Evolutionary conservation across 2,888 invertebrate genomes (phyloP).

Genomic region (Penaeus monodon): DNA sequence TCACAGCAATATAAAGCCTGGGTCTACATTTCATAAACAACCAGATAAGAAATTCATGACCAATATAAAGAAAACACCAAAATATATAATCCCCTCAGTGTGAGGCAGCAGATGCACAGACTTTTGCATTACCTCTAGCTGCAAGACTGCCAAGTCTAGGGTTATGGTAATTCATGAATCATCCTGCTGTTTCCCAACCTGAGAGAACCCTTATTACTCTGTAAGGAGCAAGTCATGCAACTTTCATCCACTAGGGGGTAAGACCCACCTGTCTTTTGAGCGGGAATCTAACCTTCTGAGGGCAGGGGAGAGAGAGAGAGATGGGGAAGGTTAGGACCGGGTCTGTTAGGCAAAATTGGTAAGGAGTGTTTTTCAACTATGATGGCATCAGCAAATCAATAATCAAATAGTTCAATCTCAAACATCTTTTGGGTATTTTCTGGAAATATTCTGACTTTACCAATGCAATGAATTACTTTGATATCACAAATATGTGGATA

Average conservation of each 20-base stretch:
- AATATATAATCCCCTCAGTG: too few species aligned
- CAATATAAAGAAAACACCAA: too few species aligned
- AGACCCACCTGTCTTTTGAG: constrained; percentile 62
- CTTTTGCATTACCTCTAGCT: constrained; percentile 7
- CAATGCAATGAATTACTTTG: not conserved
- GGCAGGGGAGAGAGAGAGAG: constrained; percentile 53
- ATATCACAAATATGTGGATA: not conserved
- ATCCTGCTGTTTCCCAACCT: not conserved
- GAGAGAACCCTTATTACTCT: constrained; percentile 10
- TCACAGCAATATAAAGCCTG: too few species aligned
- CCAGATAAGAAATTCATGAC: too few species aligned
- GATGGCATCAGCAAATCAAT: constrained; percentile 41
- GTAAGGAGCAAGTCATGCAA: constrained; percentile 40
- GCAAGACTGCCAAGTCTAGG: constrained; percentile 6
- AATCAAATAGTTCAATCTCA: not conserved
- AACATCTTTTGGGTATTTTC: too few species aligned
- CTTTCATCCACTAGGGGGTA: constrained; percentile 53
- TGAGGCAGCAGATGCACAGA: too few species aligned
- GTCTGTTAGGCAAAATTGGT: constrained; percentile 43
- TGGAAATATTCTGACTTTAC: not conserved
- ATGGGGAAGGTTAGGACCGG: constrained; percentile 55
- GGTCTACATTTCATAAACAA: too few species aligned
- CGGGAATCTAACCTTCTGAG: constrained; percentile 63
- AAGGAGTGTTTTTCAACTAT: constrained; percentile 43
- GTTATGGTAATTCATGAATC: not conserved